These are phyloP conservation scores for Oxycera nigricornis DNA, from an alignment of 2,888 invertebrate species.

Conservation along the genomic window DNA sequence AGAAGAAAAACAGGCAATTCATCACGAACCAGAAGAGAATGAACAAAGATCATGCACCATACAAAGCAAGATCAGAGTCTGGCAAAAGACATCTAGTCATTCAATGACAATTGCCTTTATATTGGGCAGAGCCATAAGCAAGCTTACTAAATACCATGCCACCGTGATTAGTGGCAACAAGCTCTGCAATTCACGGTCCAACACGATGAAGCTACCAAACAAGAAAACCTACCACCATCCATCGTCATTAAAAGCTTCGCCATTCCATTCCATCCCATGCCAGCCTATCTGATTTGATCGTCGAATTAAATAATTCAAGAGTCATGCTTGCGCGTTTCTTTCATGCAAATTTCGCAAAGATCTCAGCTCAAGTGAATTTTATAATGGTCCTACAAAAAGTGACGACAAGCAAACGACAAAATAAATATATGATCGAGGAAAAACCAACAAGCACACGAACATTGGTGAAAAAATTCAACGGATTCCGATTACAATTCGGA, in stretches of 20 bases:
- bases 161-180: background rate
- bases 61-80: background rate
- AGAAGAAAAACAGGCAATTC: no score
- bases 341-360: slow-evolving; percentile 35
- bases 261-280: no score
- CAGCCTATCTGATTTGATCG: no score
- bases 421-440: slow-evolving; percentile 22
- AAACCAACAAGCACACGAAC: slow-evolving; percentile 1
- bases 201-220: background rate
- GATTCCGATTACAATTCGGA: no score
- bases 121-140: background rate
- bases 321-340: slow-evolving; percentile 17
- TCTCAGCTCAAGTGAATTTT: background rate
- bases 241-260: no score
- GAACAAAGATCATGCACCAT: background rate
- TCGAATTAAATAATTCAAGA: slow-evolving; percentile 29
- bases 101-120: slow-evolving; percentile 14
- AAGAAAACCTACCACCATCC: background rate
- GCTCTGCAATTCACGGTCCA: background rate
- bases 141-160: background rate
- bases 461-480: background rate
- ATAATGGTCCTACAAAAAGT: slow-evolving; percentile 3
- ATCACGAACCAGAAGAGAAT: slow-evolving; percentile 17
- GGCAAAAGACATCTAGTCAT: slow-evolving; percentile 6
- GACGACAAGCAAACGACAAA: slow-evolving; percentile 25